Conservation (phyloP, 1,140 invertebrate species). For the Brevipalpus yothersi region DNA sequence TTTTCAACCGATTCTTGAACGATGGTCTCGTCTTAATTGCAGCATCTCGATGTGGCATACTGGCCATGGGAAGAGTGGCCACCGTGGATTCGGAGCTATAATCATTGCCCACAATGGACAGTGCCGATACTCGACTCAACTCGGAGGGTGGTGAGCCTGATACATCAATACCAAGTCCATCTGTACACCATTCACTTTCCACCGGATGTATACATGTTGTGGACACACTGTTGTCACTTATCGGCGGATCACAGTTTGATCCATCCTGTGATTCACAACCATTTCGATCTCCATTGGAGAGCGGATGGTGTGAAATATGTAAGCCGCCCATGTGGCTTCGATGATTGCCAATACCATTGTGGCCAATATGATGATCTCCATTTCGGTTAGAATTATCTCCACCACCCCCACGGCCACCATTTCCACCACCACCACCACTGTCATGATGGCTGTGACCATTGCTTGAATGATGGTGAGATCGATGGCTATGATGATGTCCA, state of each 20-base stretch:
- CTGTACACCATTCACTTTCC: not conserved
- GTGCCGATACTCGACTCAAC: not conserved
- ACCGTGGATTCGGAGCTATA: not conserved
- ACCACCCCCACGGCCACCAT: not conserved
- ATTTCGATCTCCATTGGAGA: not conserved
- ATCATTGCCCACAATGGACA: not conserved
- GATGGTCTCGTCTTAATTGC: not conserved
- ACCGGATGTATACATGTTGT: slow-evolving; percentile 19
- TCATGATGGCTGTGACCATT: not conserved
- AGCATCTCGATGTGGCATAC: not conserved
- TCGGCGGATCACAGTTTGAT: slow-evolving; percentile 5
- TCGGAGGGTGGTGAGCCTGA: not conserved
- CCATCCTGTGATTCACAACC: not conserved
- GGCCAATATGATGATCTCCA: not conserved
- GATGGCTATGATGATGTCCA: too few species aligned
- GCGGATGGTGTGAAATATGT: not conserved
- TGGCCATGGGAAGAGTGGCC: not conserved
- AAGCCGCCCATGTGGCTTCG: not conserved
- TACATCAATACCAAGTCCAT: not conserved
- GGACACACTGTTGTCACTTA: slow-evolving; percentile 27
- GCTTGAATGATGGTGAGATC: not conserved
- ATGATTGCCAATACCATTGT: not conserved
- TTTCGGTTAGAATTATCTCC: not conserved
- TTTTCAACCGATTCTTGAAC: not conserved
- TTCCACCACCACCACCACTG: not conserved